Percentiles rank a stretch among this genome's conserved stretches.
phyloP scores from a whole-genome alignment of 2,113 vertebrate species.

The Carassius gibelio region DNA sequence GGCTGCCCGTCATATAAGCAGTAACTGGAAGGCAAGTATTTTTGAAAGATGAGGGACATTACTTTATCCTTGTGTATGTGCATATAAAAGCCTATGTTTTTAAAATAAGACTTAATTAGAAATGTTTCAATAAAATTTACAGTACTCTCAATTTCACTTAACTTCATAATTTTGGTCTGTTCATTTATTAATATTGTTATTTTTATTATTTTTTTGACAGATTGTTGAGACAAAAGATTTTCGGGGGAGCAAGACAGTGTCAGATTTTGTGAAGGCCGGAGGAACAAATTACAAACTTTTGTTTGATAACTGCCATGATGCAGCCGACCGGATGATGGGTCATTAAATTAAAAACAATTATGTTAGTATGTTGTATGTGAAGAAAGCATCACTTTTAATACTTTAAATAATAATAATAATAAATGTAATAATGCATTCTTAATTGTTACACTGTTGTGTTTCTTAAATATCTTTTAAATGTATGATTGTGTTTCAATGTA shows the following conservation, averaged over 20 bases:
- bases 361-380: not conserved
- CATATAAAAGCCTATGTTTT: no score
- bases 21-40: slow-evolving; percentile 57
- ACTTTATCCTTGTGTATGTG: not conserved
- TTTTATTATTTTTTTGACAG: slow-evolving; percentile 46
- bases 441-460: not conserved
- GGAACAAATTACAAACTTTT: slow-evolving; percentile 59
- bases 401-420: not conserved
- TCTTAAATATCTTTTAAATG: not conserved
- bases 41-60: not conserved
- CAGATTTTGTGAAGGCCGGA: slow-evolving; percentile 59
- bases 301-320: slow-evolving; percentile 65
- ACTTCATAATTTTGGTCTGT: not conserved
- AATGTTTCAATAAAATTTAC: no score
- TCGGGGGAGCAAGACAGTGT: slow-evolving; percentile 58
- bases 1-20: slow-evolving; percentile 62
- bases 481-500: no score
- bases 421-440: not conserved
- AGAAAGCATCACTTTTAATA: not conserved
- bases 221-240: slow-evolving; percentile 52
- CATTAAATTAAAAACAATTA: slow-evolving; percentile 23
- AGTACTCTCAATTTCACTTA: no score
- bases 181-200: no score
- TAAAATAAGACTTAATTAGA: no score
- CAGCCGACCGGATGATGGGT: slow-evolving; percentile 58